Conservation (phyloP, 2,888 invertebrate species). For the Brenthis daphne region DNA sequence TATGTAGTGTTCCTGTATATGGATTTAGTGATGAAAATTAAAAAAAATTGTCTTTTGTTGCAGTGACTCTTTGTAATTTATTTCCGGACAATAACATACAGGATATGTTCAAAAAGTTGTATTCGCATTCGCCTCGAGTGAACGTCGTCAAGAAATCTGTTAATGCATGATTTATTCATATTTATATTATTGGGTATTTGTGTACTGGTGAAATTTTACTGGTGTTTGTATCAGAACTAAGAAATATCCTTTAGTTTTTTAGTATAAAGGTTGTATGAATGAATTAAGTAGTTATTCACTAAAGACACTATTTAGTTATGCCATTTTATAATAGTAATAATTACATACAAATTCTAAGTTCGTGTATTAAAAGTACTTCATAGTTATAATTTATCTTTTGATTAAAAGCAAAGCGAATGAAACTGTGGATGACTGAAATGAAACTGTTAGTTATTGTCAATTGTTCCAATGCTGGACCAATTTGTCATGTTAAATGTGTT, state of each 20-base stretch:
- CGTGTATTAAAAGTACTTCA: not conserved
- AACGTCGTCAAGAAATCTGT: slow-evolving; percentile 61
- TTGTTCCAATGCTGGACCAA: slow-evolving; percentile 13
- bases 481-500: slow-evolving; percentile 2
- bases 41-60: slow-evolving; percentile 41
- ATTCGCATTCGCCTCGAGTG: slow-evolving; percentile 84
- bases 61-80: slow-evolving; percentile 84
- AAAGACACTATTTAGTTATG: too few species aligned
- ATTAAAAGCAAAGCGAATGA: too few species aligned
- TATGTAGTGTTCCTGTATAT: not conserved
- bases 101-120: slow-evolving; percentile 87
- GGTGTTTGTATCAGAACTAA: not conserved
- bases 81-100: slow-evolving; percentile 91
- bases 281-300: too few species aligned
- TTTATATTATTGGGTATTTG: not conserved
- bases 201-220: not conserved
- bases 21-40: slow-evolving; percentile 85
- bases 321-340: too few species aligned
- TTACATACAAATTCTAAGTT: not conserved
- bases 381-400: not conserved
- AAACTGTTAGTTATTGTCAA: not conserved
- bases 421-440: too few species aligned
- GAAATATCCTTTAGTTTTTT: too few species aligned
- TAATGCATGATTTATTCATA: slow-evolving; percentile 48
- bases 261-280: too few species aligned